Evolutionary conservation across 2,113 vertebrate genomes (phyloP), one percentile per base, ranked within the genome.

Genomic region (Chaetodon auriga): DNA sequence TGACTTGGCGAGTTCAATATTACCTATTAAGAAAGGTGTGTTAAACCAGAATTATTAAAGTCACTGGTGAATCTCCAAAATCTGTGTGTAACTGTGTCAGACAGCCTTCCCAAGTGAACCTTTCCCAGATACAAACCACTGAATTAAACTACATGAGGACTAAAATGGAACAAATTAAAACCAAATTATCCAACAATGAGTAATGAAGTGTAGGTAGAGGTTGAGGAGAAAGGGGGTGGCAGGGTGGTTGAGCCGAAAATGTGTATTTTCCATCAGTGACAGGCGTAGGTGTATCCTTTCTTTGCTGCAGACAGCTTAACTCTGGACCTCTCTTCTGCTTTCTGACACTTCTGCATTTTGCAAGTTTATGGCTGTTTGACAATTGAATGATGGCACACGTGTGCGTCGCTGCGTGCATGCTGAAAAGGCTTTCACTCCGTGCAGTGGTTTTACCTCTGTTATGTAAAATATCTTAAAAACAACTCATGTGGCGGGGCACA

Each of bases 361-460:
- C 49, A 74, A 65, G 57, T 74, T 81, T 78, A 66, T 71, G 69
- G 35, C 51, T 68, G 63, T 75, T 70, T 81, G 75, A 68, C 71
- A 85, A 64, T 80, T 85, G 79, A 88, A 81, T 45, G 68, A 85
- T n/a, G 54, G 21, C 65, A 51, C 43, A 76, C 38, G 21, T 21
- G 41, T 38, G 43, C 14, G 75, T 38, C 1, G 7, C 62, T 68
- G 62, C 7, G 8, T 72, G 48, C 23, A 58, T 76, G 45, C 62
- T 64, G 54, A 82, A 60, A 54, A 71, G 53, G 9, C 58, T 49
- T 62, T 13, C 13, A 35, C 16, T 45, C 12, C 15, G n/a, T 38
- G 35, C 12, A 36, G 10, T 3, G 4, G 7, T 73, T 65, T 57
- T 68, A 57, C 36, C n/a, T 35, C 70, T 79, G 45, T 57, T 3